Base-by-base conservation (phyloP, 64 coral and sea anemone species). In the Montipora foliosa region DNA sequence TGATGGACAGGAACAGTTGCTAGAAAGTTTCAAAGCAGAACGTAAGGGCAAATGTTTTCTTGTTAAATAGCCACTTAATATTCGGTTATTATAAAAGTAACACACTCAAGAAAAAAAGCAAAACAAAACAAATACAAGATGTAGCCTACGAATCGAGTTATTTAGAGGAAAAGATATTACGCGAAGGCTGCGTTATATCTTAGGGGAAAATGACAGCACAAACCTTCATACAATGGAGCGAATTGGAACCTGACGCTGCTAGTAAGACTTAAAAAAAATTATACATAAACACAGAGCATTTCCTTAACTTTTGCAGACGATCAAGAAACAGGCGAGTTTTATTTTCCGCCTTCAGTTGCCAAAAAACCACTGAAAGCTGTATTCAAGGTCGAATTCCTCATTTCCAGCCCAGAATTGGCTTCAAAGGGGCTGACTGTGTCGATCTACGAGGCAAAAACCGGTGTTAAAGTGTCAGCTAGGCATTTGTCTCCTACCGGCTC, bases 311-410 rank as follows among this genome's bases (percentile, higher is more conserved):
- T 76, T 46, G 29, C 44, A 76, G 74, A 37, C 12, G 12, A 76
- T 76, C 74, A 76, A 76, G 74, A 45, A 13, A 76, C 25, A 14
- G 74, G 44, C 25, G 44, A 76, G 29, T 76, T 76, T 76, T 74
- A 74, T 29, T 76, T 76, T 44, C 37, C 22, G 74, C 15, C 74
- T 15, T 13, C 74, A 2, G n/a, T 46, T 76, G 8, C 46, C 24
- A 12, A 44, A 76, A 47, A 29, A 13, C 74, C 25, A 48, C 9
- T 15, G 44, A 3, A 47, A 76, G 22, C 25, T 47, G 11, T 76
- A 11, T 45, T 0, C 8, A 76, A 76, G 44, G 74, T 15, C 1
- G 44, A 76, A 21, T 15, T 76, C 44, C 46, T 76, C 74, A 11
- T 76, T 37, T 76, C 74, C 29, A 14, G 10, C 15, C 37, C 11